These are phyloP conservation scores for Cebus imitator DNA, from an alignment of 2,113 vertebrate genomes.

Conservation along the genomic window DNA sequence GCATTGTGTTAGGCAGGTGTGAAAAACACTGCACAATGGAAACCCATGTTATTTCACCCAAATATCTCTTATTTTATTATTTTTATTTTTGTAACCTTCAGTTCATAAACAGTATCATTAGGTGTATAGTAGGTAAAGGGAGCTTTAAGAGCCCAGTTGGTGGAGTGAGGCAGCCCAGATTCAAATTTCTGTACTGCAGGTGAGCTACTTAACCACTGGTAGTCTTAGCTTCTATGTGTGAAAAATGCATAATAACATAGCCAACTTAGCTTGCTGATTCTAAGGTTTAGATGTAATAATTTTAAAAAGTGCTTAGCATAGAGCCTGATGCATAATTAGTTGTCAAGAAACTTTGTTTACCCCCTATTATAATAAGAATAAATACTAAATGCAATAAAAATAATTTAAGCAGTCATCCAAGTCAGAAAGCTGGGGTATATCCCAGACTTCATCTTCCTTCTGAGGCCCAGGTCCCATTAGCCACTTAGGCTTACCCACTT, in stretches of 20 bases:
- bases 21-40: not conserved
- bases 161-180: not conserved
- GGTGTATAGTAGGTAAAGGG: not conserved
- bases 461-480: not conserved
- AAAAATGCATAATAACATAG: not conserved
- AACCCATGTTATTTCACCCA: not conserved
- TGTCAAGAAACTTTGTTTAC: not conserved
- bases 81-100: not conserved
- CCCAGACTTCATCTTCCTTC: not conserved
- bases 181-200: not conserved
- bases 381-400: not conserved
- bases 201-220: not conserved
- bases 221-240: not conserved
- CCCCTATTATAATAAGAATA: not conserved
- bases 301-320: not conserved
- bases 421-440: not conserved
- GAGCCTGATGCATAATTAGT: not conserved
- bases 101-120: not conserved
- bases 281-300: not conserved
- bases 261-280: not conserved
- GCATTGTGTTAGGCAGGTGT: not conserved
- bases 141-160: not conserved
- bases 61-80: too few relatives aligned
- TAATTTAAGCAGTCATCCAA: not conserved
- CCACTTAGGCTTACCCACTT: not conserved